phyloP scores from a whole-genome alignment of 2,113 vertebrate species.

The Prunella himalayana region DNA sequence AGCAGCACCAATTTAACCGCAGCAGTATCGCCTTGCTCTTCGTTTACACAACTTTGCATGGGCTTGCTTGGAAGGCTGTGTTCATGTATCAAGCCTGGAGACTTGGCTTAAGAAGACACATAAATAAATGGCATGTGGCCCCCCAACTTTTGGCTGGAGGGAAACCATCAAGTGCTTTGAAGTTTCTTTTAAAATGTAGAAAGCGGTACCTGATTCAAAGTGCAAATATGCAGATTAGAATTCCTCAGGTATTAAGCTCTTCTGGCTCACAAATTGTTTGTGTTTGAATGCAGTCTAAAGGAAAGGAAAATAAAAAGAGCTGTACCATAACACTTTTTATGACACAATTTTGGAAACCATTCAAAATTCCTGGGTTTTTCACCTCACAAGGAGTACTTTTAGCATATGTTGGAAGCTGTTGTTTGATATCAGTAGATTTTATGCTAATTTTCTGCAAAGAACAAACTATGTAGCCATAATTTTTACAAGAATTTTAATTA shows the following conservation, averaged over 20 bases:
- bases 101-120: conserved; percentile 18
- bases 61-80: background rate
- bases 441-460: conserved; percentile 67
- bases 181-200: conserved; percentile 11
- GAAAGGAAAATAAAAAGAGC: conserved; percentile 42
- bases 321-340: conserved; percentile 43
- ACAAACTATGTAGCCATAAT: conserved; percentile 32
- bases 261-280: conserved; percentile 57
- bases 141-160: background rate
- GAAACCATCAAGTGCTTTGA: conserved; percentile 19
- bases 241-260: conserved; percentile 52
- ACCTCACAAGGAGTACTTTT: conserved; percentile 55
- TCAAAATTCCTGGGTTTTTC: conserved; percentile 35
- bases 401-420: conserved; percentile 58
- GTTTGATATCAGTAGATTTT: conserved; percentile 63
- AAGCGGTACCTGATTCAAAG: conserved; percentile 30
- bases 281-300: conserved; percentile 52
- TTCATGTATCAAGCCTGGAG: background rate
- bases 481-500: conserved; percentile 71
- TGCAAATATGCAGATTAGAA: conserved; percentile 57
- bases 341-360: conserved; percentile 57
- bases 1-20: background rate
- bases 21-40: background rate
- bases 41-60: background rate
- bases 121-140: background rate